Conservation (phyloP, 2,113 vertebrate genomes). For the Antechinus stuartii region DNA sequence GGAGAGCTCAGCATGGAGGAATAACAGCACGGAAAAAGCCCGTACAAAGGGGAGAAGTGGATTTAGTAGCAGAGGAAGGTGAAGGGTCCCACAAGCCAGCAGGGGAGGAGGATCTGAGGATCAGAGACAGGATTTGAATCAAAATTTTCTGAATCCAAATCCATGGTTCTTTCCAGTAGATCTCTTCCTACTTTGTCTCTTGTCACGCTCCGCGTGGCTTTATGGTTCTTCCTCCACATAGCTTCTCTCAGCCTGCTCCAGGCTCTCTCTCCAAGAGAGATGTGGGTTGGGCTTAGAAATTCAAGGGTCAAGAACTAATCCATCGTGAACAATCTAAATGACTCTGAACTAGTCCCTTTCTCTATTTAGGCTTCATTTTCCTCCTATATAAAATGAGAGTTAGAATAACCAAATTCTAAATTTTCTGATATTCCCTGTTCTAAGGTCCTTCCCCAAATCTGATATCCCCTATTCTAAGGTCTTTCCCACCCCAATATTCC, state of each 20-base stretch:
- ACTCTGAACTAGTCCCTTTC: rapidly evolving
- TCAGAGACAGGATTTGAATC: background rate
- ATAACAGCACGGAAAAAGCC: background rate
- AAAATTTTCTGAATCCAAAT: background rate
- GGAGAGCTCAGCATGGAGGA: background rate
- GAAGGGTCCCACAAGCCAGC: background rate
- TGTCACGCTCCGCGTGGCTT: background rate
- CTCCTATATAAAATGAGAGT: background rate
- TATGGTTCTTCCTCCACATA: background rate
- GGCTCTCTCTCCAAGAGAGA: background rate
- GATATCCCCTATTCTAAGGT: too few species aligned
- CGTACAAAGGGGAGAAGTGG: background rate
- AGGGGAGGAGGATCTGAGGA: rapidly evolving
- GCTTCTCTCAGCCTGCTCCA: background rate
- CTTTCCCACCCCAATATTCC: background rate
- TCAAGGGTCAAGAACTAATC: background rate
- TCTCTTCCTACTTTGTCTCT: background rate
- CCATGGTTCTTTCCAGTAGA: background rate
- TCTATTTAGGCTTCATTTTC: slow-evolving; percentile 32
- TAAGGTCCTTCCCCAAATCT: too few species aligned
- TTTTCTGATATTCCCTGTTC: too few species aligned
- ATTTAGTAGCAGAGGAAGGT: background rate
- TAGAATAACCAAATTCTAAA: background rate
- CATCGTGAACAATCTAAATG: background rate
- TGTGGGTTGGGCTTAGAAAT: rapidly evolving